phyloP scores from a whole-genome alignment of 1,140 invertebrate genomes.

The Theocolax elegans region DNA sequence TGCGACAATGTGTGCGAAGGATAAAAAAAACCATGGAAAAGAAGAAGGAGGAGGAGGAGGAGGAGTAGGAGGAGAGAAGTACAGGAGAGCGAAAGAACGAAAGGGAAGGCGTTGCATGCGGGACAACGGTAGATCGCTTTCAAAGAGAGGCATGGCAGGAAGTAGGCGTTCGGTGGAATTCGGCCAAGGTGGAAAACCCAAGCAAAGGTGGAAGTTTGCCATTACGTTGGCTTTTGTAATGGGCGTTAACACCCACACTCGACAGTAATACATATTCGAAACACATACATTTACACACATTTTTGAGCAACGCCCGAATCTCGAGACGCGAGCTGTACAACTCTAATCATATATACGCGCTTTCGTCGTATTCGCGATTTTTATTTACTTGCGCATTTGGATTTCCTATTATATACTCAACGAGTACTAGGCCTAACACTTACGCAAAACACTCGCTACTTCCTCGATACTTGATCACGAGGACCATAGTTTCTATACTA shows the following conservation, averaged over 20 bases:
- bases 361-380: constrained; percentile 4
- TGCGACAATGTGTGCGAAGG: not conserved
- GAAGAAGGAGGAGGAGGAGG: not conserved
- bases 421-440: too few species aligned
- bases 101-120: constrained; percentile 39
- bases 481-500: too few species aligned
- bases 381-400: too few species aligned
- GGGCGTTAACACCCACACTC: constrained; percentile 49
- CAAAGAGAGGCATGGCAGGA: constrained; percentile 61
- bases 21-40: not conserved
- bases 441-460: too few species aligned
- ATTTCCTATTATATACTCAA: too few species aligned
- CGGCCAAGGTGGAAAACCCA: constrained; percentile 62
- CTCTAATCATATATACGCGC: constrained; percentile 7
- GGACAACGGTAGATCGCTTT: constrained; percentile 59
- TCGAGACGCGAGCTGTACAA: not conserved
- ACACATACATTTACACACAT: not conserved
- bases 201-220: constrained; percentile 60
- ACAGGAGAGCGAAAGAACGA: constrained; percentile 17
- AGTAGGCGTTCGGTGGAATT: constrained; percentile 66
- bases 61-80: not conserved
- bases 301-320: constrained; percentile 23
- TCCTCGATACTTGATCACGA: too few species aligned
- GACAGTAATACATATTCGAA: not conserved
- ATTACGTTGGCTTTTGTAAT: constrained; percentile 55